Base-by-base conservation (phyloP, 2,113 vertebrate species). In the Osmerus eperlanus region DNA sequence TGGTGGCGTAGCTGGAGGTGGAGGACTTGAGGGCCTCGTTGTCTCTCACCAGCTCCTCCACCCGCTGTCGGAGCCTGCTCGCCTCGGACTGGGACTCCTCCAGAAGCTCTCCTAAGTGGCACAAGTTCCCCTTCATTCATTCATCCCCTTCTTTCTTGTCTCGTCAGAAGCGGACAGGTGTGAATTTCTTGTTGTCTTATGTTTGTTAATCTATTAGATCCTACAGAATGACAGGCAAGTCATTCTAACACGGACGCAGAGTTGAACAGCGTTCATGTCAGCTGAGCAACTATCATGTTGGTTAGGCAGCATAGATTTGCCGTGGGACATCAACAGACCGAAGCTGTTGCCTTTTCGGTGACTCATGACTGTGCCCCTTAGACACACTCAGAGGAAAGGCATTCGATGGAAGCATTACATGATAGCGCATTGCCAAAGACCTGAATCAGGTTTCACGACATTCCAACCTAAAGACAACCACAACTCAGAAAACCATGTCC, bases 21-120 rank as follows among this genome's bases (percentile, higher is more conserved):
- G 89, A 90, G 0, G 93, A 91, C 16, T 93, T 93, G 32, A 94
- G 88, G 52, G 89, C 91, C 83, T 97, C 94, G 4, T 92, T 95
- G 89, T 98, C 96, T 76, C 94, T 92, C 72, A 97, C 95, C 0
- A 99, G 93, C 59, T 95, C 94, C 82, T 99, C 97, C 0, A 96
- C 97, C 67, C 96, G 93, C 90, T 97, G 96, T 2, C 96, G 91
- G 51, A 99, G 92, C 75, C 92, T 93, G 0, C 92, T 93, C 0
- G 95, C 97, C 83, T 98, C 97, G 0, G 94, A 89, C 68, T 99
- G 96, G 18, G 97, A 98, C 81, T 98, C 96, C 76, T 96, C 96
- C 86, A 99, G 85, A 73, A 98, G 91, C 73, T 97, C 95, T 63
- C 97, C 97, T 99, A 79, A 71, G 73, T 71, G 74, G 52, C 76